Percentiles rank a stretch among this genome's conserved stretches.
Conservation (phyloP, 1,140 invertebrate genomes). For the Caenorhabditis inopinata region DNA sequence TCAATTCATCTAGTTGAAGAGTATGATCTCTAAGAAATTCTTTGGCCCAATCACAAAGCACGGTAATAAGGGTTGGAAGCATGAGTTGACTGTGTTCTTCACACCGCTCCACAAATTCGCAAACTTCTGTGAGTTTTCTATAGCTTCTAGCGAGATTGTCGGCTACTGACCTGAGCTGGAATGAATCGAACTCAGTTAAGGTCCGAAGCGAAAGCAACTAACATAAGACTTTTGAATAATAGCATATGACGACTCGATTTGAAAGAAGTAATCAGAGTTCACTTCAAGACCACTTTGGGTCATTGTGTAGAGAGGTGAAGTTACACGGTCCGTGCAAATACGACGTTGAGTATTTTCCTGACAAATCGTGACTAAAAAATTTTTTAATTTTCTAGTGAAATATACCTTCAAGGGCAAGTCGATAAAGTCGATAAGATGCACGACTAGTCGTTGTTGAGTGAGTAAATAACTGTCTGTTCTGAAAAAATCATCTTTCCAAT, state of each 20-base stretch:
- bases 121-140: background rate
- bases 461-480: conserved; percentile 17
- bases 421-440: conserved; percentile 1
- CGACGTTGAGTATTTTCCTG: background rate
- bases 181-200: background rate
- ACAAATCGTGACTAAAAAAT: background rate
- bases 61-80: background rate
- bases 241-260: background rate
- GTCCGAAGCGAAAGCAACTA: background rate
- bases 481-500: background rate
- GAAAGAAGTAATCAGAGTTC: conserved; percentile 22
- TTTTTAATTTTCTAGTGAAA: background rate
- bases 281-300: background rate
- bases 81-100: conserved; percentile 23
- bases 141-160: background rate
- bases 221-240: conserved; percentile 10
- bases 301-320: background rate
- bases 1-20: background rate
- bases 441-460: background rate
- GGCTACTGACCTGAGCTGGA: background rate
- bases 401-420: background rate
- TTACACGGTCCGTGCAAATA: background rate
- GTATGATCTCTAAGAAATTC: conserved; percentile 1
- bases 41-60: background rate
- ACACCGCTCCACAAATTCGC: conserved; percentile 8